Evolutionary conservation across 1,140 invertebrate genomes (phyloP), one percentile per base, ranked within the genome.

Genomic region (Cardiocondyla obscurior): DNA sequence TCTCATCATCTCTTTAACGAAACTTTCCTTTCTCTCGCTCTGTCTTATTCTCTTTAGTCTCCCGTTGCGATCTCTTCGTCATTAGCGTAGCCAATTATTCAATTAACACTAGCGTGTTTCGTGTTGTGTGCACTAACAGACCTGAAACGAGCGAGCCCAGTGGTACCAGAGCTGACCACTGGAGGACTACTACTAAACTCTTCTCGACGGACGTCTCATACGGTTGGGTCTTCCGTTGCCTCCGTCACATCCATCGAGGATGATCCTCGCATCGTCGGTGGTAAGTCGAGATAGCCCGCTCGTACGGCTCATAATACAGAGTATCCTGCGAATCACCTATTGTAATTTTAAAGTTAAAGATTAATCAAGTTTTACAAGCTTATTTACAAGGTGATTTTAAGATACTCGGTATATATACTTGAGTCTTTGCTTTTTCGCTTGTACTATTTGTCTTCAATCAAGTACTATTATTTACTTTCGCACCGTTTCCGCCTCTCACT

Each of bases 241-340:
- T 94, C 93, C 72, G 90, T 94, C 83, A 93, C 92, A 70, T 94
- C 94, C 85, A 93, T 94, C 72, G 95, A 95, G 89, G 94, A 95
- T 92, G 94, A 95, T 91, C 94, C 95, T 88, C 94, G 94, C 84
- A 94, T 95, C 85, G 92, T 95, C 83, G 94, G 94, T 91, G 94
- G 94, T 95, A 92, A 94, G 92, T 94, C 49, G 73, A 83, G 42
- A 77, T 5, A 72, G 62, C 44, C 36, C 42, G 51, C 64, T 74
- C 53, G 74, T 62, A 79, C 60, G 74, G 76, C 60, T 62, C 42
- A 25, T 77, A 22, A 51, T 22, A 33, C 39, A 67, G 44, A 36
- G 62, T 77, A 25, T 79, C 33, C 22, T 69, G n/a, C 12, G 22
- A 79, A 55, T 79, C 46, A 33, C 33, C 22, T 16, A 39, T 33